Conservation (phyloP, 2,113 vertebrate species). For the Zapornia atra region DNA sequence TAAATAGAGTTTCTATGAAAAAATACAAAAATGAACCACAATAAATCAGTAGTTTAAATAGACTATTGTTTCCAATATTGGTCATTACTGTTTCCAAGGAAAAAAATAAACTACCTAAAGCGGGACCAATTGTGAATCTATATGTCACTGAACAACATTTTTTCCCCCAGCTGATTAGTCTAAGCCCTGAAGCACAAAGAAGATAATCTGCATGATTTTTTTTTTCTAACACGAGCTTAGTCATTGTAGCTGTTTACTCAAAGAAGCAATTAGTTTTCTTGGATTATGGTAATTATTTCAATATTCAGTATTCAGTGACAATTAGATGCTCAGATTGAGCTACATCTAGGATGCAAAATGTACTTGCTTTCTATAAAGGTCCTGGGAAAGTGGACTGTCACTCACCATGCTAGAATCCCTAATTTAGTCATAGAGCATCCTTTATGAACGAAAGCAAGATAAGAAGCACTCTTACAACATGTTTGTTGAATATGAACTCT, state of each 20-base stretch:
- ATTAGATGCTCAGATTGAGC: not conserved
- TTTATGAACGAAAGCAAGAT: not conserved
- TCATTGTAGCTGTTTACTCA: not conserved
- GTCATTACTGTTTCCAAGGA: not conserved
- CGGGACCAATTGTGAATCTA: not conserved
- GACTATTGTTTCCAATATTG: not conserved
- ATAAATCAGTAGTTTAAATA: not conserved
- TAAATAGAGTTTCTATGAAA: not conserved
- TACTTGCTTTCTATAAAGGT: not conserved
- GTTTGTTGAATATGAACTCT: not conserved
- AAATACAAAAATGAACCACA: not conserved
- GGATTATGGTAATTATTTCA: not conserved
- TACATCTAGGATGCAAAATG: not conserved
- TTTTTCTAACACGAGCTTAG: not conserved
- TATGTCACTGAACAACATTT: not conserved
- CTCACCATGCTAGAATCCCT: not conserved
- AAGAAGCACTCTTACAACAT: not conserved
- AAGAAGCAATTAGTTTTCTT: not conserved
- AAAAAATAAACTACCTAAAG: not conserved
- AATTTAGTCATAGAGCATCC: not conserved
- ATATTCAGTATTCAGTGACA: not conserved
- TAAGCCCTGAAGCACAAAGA: not conserved
- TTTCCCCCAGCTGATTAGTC: not conserved
- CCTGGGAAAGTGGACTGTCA: not conserved
- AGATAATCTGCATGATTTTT: not conserved